Evolutionary conservation across 2,888 invertebrate genomes (phyloP).

Genomic region (Lysandra bellargus): DNA sequence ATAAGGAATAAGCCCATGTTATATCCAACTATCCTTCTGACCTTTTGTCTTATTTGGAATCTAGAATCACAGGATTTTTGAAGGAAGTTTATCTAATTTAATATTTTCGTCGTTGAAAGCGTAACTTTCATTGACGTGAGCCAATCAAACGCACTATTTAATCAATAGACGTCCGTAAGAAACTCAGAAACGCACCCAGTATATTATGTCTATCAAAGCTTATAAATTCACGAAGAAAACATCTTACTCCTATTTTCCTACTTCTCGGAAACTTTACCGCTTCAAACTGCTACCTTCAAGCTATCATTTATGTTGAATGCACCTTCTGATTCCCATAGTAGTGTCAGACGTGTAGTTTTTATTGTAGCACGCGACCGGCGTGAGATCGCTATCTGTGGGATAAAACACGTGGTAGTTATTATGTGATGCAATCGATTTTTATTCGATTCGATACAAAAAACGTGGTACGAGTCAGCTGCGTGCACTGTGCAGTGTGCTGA

Average conservation of each 20-base stretch:
- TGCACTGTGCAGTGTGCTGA: not conserved
- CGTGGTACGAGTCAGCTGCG: not conserved
- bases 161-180: too few species aligned
- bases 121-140: too few species aligned
- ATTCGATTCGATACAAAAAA: constrained; percentile 19
- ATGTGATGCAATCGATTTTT: constrained; percentile 21
- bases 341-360: constrained; percentile 47
- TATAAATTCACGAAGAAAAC: not conserved
- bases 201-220: too few species aligned
- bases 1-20: too few species aligned
- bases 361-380: constrained; percentile 57
- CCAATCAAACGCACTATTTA: too few species aligned
- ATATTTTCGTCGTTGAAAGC: too few species aligned
- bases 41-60: too few species aligned
- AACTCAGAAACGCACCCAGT: too few species aligned
- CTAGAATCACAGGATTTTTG: too few species aligned
- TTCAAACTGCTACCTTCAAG: not conserved
- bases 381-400: constrained; percentile 62
- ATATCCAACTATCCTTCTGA: too few species aligned
- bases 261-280: not conserved
- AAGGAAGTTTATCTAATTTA: too few species aligned
- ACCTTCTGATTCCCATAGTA: constrained; percentile 27
- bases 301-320: not conserved
- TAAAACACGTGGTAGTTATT: constrained; percentile 46
- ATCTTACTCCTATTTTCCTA: not conserved